These are phyloP conservation scores for Sebastes taczanowskii DNA, from an alignment of 2,797 vertebrate species.

Conservation along the genomic window DNA sequence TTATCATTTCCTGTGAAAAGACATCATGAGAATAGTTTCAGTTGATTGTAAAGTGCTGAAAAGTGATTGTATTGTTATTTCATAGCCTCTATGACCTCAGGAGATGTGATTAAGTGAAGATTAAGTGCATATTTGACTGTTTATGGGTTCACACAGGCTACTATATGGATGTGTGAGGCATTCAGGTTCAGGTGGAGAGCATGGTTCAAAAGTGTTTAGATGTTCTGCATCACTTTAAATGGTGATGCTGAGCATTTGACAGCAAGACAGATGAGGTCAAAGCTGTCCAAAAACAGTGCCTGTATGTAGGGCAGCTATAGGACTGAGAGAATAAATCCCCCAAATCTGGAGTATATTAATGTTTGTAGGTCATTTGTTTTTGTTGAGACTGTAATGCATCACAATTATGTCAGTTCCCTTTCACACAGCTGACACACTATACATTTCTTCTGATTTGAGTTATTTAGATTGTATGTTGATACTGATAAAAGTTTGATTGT, in stretches of 20 bases:
- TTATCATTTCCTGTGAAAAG: neutral
- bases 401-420: neutral
- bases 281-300: neutral
- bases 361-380: neutral
- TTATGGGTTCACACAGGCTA: no score
- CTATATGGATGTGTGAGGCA: neutral
- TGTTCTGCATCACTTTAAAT: slow-evolving; percentile 7
- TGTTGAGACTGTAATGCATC: neutral
- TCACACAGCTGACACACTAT: neutral
- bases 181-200: neutral
- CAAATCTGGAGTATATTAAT: neutral
- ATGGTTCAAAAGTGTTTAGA: neutral
- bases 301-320: slow-evolving; percentile 28
- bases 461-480: neutral
- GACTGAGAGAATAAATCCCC: neutral
- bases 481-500: neutral
- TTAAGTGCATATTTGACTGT: slow-evolving; percentile 35
- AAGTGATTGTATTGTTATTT: neutral
- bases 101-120: slow-evolving; percentile 43
- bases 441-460: neutral
- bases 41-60: neutral
- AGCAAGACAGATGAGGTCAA: slow-evolving; percentile 6
- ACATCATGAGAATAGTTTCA: neutral
- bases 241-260: slow-evolving; percentile 22
- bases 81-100: neutral